Conservation (phyloP, 2,888 invertebrate species). For the Lumbricus terrestris region DNA sequence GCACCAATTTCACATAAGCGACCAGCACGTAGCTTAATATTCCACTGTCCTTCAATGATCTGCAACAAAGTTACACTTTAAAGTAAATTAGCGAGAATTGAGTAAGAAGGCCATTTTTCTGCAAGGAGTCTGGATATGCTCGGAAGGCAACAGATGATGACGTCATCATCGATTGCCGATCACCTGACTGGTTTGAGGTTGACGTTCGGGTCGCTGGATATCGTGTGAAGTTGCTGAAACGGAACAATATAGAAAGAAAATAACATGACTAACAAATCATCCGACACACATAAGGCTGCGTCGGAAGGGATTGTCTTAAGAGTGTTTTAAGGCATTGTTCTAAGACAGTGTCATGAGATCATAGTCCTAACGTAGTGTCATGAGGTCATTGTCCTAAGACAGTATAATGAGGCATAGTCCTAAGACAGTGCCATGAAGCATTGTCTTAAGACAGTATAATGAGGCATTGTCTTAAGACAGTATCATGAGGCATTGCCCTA, state of each 20-base stretch:
- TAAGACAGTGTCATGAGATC: too few relatives aligned
- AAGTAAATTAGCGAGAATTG: background rate
- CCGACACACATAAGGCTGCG: too few relatives aligned
- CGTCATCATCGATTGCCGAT: background rate
- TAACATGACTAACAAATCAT: too few relatives aligned
- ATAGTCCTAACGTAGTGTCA: too few relatives aligned
- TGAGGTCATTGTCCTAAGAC: too few relatives aligned
- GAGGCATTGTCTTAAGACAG: too few relatives aligned
- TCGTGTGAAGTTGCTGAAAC: slow-evolving; percentile 14
- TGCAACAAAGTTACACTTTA: background rate
- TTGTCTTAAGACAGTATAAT: too few relatives aligned
- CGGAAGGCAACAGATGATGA: background rate
- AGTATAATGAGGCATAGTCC: too few relatives aligned
- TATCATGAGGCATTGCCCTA: too few relatives aligned
- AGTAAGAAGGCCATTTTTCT: background rate
- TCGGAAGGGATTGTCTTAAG: too few relatives aligned
- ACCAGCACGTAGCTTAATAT: background rate
- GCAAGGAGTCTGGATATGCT: background rate
- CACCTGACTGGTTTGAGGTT: background rate
- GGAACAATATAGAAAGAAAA: background rate
- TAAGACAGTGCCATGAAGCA: too few relatives aligned
- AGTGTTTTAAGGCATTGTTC: too few relatives aligned
- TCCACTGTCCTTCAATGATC: background rate
- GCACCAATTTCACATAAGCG: background rate
- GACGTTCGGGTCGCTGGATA: background rate